Base-by-base conservation (phyloP, 2,797 vertebrate genomes). In the Argya squamiceps region DNA sequence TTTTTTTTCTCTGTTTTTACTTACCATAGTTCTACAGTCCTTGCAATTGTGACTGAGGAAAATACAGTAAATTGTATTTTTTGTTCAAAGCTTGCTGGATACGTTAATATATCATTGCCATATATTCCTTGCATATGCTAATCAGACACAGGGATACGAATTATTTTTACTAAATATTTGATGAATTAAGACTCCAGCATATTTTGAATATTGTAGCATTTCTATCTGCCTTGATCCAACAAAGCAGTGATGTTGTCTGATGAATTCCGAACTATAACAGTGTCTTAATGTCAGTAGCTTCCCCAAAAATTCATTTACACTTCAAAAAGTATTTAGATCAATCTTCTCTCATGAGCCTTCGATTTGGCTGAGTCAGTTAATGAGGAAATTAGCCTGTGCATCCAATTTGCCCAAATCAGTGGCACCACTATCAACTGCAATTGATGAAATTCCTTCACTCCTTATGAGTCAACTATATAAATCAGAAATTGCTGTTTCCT, bases 371-470 rank as follows among this genome's bases (percentile, higher is more conserved):
- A 84, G 43, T 94, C 83, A 86, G 46, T 85, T 93, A 85, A 91
- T 78, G 39, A 95, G 67, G 39, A 86, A 82, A 90, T 96, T 81
- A 93, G 39, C 55, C 13, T 73, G 39, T 90, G 69, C 50, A 92
- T 93, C 80, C 77, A 86, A 49, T 86, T 94, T 93, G 32, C 80
- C 73, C 76, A 73, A 78, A 59, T 73, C 39, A 62, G 65, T 95
- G 65, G 46, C 34, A 77, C 24, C 10, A 49, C 30, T 60, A 67
- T 55, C 64, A 94, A 29, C 60, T 77, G 41, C 44, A 84, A 34
- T 15, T 88, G 56, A 85, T 83, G 67, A 74, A 79, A 50, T 34
- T 71, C 26, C 41, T 71, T 87, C 7, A 3, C 18, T 90, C 11
- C 14, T 62, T 75, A 86, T 58, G 37, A 88, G 55, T 81, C 46